These are phyloP conservation scores for Metopia argyrocephala DNA, from an alignment of 2,888 invertebrate species.

Conservation along the genomic window DNA sequence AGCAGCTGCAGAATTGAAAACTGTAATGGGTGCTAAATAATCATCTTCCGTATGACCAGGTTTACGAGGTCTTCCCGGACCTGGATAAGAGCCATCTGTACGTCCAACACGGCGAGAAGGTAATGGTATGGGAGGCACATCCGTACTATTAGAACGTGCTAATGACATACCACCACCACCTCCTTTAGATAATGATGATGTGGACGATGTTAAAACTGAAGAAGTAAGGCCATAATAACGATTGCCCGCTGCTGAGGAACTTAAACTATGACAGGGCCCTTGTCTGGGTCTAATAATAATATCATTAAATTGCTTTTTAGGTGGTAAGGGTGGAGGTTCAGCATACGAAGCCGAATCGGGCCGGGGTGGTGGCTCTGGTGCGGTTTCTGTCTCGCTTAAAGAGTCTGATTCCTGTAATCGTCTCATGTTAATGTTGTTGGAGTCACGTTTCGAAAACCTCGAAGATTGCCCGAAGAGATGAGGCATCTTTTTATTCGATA, in stretches of 20 bases:
- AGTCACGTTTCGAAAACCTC: slow-evolving; percentile 77
- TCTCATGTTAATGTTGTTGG: slow-evolving; percentile 78
- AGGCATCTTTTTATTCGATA: slow-evolving; percentile 79
- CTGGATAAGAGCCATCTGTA: slow-evolving; percentile 79
- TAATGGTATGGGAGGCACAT: slow-evolving; percentile 82
- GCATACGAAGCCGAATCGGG: slow-evolving; percentile 79
- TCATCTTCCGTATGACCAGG: slow-evolving; percentile 83
- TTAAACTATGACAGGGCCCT: slow-evolving; percentile 57
- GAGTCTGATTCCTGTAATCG: slow-evolving; percentile 78
- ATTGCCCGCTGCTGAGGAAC: slow-evolving; percentile 51
- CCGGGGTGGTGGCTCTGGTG: slow-evolving; percentile 78
- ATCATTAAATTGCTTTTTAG: slow-evolving; percentile 83
- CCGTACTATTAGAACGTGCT: slow-evolving; percentile 51
- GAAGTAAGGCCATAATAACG: slow-evolving; percentile 76
- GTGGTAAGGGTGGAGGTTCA: slow-evolving; percentile 86
- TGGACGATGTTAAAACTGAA: slow-evolving; percentile 44
- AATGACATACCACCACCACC: too few species aligned
- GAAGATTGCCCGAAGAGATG: slow-evolving; percentile 77
- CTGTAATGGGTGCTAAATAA: slow-evolving; percentile 83
- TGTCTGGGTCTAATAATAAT: slow-evolving; percentile 79
- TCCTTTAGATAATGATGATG: slow-evolving; percentile 27
- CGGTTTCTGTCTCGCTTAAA: slow-evolving; percentile 78
- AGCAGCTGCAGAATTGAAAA: slow-evolving; percentile 51
- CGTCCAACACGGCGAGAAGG: slow-evolving; percentile 80
- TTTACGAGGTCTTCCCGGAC: slow-evolving; percentile 79